These are phyloP conservation scores for Agraylea sexmaculata DNA, from an alignment of 1,140 invertebrate species.

Conservation along the genomic window DNA sequence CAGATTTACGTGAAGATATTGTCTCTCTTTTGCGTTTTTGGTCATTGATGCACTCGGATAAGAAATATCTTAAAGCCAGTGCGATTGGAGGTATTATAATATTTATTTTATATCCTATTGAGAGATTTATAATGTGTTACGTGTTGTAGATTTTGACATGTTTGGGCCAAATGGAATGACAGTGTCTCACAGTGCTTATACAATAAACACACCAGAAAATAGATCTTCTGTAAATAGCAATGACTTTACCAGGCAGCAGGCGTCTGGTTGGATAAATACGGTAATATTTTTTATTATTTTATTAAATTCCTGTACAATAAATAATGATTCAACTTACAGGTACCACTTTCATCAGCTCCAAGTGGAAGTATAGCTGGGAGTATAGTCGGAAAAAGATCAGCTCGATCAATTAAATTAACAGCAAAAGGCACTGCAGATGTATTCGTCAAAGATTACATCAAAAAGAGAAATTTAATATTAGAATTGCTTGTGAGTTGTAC, in stretches of 20 bases:
- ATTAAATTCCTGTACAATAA: not conserved
- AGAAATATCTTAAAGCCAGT: conserved; percentile 84
- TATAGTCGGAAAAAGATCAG: conserved; percentile 67
- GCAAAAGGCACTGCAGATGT: conserved; percentile 50
- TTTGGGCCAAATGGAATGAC: conserved; percentile 36
- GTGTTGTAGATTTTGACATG: conserved; percentile 36
- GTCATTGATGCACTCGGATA: conserved; percentile 92
- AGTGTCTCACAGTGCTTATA: conserved; percentile 36
- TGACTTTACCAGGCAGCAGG: conserved; percentile 48
- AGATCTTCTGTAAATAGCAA: conserved; percentile 40
- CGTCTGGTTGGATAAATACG: conserved; percentile 82
- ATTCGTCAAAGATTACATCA: conserved; percentile 88
- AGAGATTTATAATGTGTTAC: conserved; percentile 12
- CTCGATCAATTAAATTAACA: conserved; percentile 52
- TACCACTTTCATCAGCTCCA: conserved; percentile 35
- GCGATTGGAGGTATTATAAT: conserved; percentile 43
- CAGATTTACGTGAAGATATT: conserved; percentile 80
- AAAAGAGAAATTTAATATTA: conserved; percentile 88
- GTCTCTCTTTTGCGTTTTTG: conserved; percentile 86
- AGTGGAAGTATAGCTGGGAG: conserved; percentile 36
- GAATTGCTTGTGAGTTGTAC: conserved; percentile 56
- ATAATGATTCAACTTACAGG: conserved; percentile 21
- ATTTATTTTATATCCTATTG: conserved; percentile 7
- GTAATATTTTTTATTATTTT: conserved; percentile 30
- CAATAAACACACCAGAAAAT: conserved; percentile 33